Base-by-base conservation (phyloP, 1,140 invertebrate species). In the Pemphigus obesinymphae region DNA sequence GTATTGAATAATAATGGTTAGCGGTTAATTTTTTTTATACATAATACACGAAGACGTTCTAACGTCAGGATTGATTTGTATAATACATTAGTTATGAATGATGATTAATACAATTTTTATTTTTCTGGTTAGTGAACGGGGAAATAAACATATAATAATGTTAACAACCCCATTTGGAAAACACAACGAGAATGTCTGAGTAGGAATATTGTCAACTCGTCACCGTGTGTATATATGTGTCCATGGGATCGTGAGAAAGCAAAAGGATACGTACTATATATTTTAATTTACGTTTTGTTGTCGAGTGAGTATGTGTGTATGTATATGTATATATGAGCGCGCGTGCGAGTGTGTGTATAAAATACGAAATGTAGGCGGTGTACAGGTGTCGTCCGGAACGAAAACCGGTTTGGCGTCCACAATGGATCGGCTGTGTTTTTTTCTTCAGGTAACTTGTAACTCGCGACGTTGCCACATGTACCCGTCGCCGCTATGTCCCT, bases 301-400 rank as follows among this genome's bases (percentile, higher is more conserved):
- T 75, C 26, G 17, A 20, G 17, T 26, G 23, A 15, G n/a, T 26
- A 7, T 13, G 66, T 29, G 68, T 75, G 48, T 75, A 45, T 45
- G 53, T 72, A 45, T 23, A 43, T 45, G n/a, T 8, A 23, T 20
- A 55, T 23, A 3, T 0, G 48, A 50, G 26, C 26, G 23, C 7
- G 61, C 4, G 31, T 20, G 20, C 15, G 20, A 11, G 63, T 10
- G 43, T 73, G 72, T 78, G 75, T 76, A 40, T 58, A 78, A 78
- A 78, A 78, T 78, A 78, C 75, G 13, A 78, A 55, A 78, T 58
- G 50, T 78, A 78, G 48, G 75, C 75, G 53, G 75, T 23, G 34
- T 20, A 78, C 75, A 78, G 75, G 75, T 78, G 75, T 78, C 75
- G 75, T 78, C 75, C 75, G 50, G 75, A 78, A 78, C 31, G 53